Evolutionary conservation across 2,797 vertebrate genomes (phyloP).

Genomic region (Premnoplex brunnescens): DNA sequence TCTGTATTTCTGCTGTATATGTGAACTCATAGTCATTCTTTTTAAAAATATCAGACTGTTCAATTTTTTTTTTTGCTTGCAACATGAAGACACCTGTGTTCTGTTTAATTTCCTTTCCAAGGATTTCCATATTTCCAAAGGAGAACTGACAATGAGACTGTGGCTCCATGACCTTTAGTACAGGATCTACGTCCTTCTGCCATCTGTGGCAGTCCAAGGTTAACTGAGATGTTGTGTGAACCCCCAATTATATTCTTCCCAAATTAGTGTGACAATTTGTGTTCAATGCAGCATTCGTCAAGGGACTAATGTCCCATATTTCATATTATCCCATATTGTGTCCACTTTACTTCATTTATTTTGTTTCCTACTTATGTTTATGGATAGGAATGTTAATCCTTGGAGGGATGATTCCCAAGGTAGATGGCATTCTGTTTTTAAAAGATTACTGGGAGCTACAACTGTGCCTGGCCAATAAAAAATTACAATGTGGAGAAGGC

Average conservation of each 20-base stretch:
- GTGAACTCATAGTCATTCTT: neutral
- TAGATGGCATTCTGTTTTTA: neutral
- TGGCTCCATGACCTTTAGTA: neutral
- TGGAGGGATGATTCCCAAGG: neutral
- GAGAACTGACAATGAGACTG: neutral
- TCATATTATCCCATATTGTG: neutral
- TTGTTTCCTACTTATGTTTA: neutral
- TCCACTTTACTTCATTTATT: neutral
- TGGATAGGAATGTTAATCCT: neutral
- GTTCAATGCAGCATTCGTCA: neutral
- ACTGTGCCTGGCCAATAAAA: neutral
- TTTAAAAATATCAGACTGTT: neutral
- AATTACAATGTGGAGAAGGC: neutral
- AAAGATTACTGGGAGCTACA: neutral
- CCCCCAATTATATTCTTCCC: neutral
- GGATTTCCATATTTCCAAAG: neutral
- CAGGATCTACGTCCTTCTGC: neutral
- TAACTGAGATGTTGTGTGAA: neutral
- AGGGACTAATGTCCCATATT: neutral
- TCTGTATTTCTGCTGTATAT: neutral
- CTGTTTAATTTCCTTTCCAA: conserved; percentile 7
- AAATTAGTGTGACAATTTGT: neutral
- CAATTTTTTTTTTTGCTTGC: neutral
- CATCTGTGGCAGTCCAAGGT: neutral
- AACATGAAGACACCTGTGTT: neutral